Evolutionary conservation across 2,888 invertebrate species (phyloP).

Genomic region (Cactoblastis cactorum): DNA sequence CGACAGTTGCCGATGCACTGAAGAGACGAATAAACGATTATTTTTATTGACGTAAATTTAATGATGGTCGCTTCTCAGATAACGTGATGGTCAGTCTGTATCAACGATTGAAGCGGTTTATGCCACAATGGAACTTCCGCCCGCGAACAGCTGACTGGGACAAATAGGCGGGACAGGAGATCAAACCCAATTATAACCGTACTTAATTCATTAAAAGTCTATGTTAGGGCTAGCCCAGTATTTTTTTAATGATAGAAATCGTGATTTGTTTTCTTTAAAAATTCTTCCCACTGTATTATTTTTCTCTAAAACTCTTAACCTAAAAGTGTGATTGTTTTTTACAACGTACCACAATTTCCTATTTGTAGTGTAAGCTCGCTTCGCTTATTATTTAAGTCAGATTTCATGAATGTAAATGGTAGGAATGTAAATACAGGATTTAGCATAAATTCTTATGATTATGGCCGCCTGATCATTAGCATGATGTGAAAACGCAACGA

Average conservation of each 20-base stretch:
- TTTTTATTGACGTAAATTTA: conserved; percentile 48
- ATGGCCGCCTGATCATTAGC: background rate
- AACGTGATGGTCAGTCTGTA: conserved; percentile 29
- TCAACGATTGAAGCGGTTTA: conserved; percentile 63
- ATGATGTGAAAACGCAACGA: background rate
- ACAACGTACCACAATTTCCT: no score
- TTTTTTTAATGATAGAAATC: background rate
- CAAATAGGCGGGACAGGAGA: background rate
- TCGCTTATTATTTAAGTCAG: no score
- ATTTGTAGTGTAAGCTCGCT: no score
- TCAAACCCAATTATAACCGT: background rate
- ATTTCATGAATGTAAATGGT: background rate
- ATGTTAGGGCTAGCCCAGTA: background rate
- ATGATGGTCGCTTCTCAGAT: conserved; percentile 27
- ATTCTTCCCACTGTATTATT: no score
- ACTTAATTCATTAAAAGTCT: background rate
- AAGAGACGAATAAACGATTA: conserved; percentile 35
- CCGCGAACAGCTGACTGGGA: conserved; percentile 10
- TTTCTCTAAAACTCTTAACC: no score
- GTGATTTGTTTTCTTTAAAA: no score
- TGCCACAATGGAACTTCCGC: conserved; percentile 32
- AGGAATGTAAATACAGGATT: no score
- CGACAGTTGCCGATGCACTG: conserved; percentile 41
- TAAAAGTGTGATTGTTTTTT: no score
- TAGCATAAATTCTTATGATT: no score